Evolutionary conservation across 2,888 invertebrate species (phyloP), one percentile per base, ranked within the genome.

Genomic region (Scotopteryx bipunctaria): DNA sequence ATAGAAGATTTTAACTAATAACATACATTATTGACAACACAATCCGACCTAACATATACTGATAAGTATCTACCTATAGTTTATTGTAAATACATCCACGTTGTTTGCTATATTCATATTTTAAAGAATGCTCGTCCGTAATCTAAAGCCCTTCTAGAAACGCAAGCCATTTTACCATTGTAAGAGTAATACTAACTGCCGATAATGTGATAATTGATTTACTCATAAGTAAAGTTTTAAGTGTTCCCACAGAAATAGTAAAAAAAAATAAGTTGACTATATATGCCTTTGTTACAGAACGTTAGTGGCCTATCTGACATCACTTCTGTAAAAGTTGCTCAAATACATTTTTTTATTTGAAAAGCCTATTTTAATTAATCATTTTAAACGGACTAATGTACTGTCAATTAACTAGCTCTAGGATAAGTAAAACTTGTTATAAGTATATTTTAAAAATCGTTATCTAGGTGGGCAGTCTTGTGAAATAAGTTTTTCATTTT

Each of bases 331-430:
- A 13, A 55, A 17, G 27, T 56, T 56, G 56, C 56, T 56, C 52
- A 56, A 46, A 50, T 32, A 41, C 38, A 46, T 47, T 41, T 14
- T 51, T 42, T 43, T 47, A 40, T 38, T 35, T 45, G 14, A 13
- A 29, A 47, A 43, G 15, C 31, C 31, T 53, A 57, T 47, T 49
- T 19, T 49, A 16, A 23, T 49, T 25, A 38, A 47, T 44, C 14
- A 41, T 47, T 48, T 55, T 59, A 41, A 53, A 58, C 58, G 52
- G 58, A 57, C 54, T 57, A 61, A 58, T 51, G 63, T 66, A 75
- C 65, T 74, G 81, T 81, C 81, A 81, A 81, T 81, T 81, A 81
- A 66, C 45, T 63, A 63, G 62, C 61, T 69, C 67, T 76, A 78
- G 73, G 64, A 59, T 79, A 77, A 76, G 73, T 59, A 31, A 64